A percentile compares a stretch with the other conserved stretches of the same genome.
These are phyloP conservation scores for Dendrolimus punctatus DNA, from an alignment of 1,140 invertebrate species.

Conservation along the genomic window DNA sequence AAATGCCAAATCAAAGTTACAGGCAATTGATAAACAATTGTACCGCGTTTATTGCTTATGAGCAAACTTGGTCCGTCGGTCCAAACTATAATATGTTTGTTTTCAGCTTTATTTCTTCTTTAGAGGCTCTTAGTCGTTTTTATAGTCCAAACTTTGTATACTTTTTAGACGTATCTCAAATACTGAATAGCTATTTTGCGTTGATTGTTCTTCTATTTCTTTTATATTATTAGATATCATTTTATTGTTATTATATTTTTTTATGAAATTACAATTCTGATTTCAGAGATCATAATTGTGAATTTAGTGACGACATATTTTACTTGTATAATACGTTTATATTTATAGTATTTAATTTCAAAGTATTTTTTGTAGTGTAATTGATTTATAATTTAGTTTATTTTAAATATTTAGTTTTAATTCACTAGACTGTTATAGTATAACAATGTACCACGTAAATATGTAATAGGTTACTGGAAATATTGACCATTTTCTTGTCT, in stretches of 20 bases:
- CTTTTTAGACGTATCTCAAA: slow-evolving; percentile 33
- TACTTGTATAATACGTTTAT: too few relatives aligned
- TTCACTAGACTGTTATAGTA: too few relatives aligned
- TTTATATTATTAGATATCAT: slow-evolving; percentile 9
- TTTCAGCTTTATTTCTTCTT: slow-evolving; percentile 37
- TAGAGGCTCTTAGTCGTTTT: slow-evolving; percentile 47
- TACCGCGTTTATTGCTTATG: slow-evolving; percentile 30
- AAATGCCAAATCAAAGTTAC: not conserved
- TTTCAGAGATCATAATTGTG: too few relatives aligned
- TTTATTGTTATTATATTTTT: slow-evolving; percentile 18
- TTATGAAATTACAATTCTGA: slow-evolving; percentile 16
- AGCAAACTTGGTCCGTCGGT: slow-evolving; percentile 25
- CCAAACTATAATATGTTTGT: slow-evolving; percentile 36
- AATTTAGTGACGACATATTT: too few relatives aligned
- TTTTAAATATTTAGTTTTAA: too few relatives aligned
- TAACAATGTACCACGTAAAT: too few relatives aligned
- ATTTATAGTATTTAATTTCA: too few relatives aligned
- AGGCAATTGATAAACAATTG: slow-evolving; percentile 31
- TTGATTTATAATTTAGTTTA: too few relatives aligned
- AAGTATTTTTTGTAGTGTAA: too few relatives aligned
- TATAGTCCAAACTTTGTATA: slow-evolving; percentile 42
- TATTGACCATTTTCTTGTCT: slow-evolving; percentile 1
- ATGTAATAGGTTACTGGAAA: too few relatives aligned
- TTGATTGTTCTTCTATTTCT: slow-evolving; percentile 17
- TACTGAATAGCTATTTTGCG: slow-evolving; percentile 40